Evolutionary conservation across 30 jellyfish, hydroid and myxozoan species (phyloP), one percentile per base, ranked within the genome.

Genomic region (Catostylus mosaicus): DNA sequence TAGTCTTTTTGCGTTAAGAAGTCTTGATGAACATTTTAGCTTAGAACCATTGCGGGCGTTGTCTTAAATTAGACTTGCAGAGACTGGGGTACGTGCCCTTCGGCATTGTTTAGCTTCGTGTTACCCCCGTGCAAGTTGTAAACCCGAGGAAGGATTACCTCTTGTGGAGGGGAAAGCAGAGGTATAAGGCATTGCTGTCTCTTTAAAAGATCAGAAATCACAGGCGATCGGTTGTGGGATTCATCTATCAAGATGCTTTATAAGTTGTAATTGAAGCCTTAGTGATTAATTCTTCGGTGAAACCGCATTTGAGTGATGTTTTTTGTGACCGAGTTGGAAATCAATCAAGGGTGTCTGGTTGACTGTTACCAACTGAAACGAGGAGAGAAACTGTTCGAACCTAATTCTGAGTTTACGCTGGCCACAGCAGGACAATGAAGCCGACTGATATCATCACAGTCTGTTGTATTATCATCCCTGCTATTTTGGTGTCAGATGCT

Each of bases 281-380:
- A 1, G 61, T 52, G 85, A 74, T 74, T 74, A 48, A 32, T 52
- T 74, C 76, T 54, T 32, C 70, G 85, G 11, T 74, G 85, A 74
- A 74, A 74, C 85, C 85, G 75, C 85, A 51, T 56, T 74, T 74
- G 62, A 74, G 85, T 62, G 75, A 51, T 50, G 75, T 74, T 74
- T 48, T 74, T 50, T 59, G 43, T 61, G 26, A 52, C 2, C 27
- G 20, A n/a, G 61, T 61, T 74, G 62, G 52, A 74, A 74, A 54
- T 45, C 71, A 74, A 50, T 74, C 75, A 74, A 74, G 85, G 85
- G 74, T 74, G 85, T 74, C 85, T 74, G 30, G 60, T 5, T 34
- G 71, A 74, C 54, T 29, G 80, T 27, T 68, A 26, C 80, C 80
- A 68, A 46, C 35, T 38, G 3, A 18, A 68, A 34, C 2, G 61